Conservation (phyloP, 1,140 invertebrate species). For the Penaeus chinensis region DNA sequence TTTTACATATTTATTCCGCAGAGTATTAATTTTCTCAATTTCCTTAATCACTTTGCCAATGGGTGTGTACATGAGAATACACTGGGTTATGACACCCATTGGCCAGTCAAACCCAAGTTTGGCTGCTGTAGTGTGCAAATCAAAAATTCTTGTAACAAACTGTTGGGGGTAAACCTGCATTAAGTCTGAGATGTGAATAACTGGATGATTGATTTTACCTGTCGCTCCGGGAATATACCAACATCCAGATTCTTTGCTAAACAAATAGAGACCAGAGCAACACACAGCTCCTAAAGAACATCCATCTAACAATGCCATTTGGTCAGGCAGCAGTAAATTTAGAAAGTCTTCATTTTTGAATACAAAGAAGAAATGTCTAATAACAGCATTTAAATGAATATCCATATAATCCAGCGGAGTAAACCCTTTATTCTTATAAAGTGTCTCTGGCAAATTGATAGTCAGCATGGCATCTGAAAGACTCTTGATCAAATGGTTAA, state of each 20-base stretch:
- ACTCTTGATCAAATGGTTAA: constrained; percentile 60
- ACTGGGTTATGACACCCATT: constrained; percentile 59
- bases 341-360: constrained; percentile 62
- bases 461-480: constrained; percentile 57
- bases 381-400: constrained; percentile 56
- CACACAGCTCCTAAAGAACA: constrained; percentile 50
- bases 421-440: constrained; percentile 54
- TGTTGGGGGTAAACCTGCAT: constrained; percentile 46
- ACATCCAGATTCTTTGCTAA: constrained; percentile 56
- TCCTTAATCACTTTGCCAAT: constrained; percentile 52
- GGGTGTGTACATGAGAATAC: constrained; percentile 58
- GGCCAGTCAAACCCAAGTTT: constrained; percentile 59
- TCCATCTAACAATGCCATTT: constrained; percentile 55
- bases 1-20: constrained; percentile 57
- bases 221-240: constrained; percentile 56
- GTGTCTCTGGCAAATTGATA: constrained; percentile 50
- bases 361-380: constrained; percentile 56
- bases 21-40: constrained; percentile 57
- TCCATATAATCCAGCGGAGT: constrained; percentile 59
- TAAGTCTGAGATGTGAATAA: constrained; percentile 49
- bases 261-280: constrained; percentile 50
- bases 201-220: constrained; percentile 46
- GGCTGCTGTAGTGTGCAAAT: constrained; percentile 43
- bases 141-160: constrained; percentile 41
- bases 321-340: constrained; percentile 49